Percentiles rank a stretch among this genome's conserved stretches.
Conservation (phyloP, 2,888 invertebrate genomes). For the Choreutis nemorana region DNA sequence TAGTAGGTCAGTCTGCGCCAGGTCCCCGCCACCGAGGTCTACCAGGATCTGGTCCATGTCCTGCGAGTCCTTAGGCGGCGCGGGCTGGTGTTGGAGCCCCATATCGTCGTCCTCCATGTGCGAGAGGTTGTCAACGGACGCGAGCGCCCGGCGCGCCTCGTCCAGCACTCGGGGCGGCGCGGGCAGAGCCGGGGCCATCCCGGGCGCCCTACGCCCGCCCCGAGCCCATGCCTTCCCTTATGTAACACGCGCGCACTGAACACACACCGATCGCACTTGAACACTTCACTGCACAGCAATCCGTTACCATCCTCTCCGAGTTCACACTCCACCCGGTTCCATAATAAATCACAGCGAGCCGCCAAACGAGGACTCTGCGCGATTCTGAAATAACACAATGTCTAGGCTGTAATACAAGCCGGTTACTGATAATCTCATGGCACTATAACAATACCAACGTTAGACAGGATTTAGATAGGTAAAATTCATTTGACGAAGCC, state of each 20-base stretch:
- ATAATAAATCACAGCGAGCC: constrained; percentile 26
- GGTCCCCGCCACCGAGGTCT: constrained; percentile 65
- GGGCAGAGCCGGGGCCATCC: constrained; percentile 95
- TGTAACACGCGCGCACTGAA: constrained; percentile 36
- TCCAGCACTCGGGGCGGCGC: constrained; percentile 63
- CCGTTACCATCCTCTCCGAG: constrained; percentile 17
- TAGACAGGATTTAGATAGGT: constrained; percentile 14
- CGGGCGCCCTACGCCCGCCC: constrained; percentile 69
- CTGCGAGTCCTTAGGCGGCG: constrained; percentile 64
- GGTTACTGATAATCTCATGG: constrained; percentile 30
- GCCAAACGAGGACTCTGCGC: constrained; percentile 34
- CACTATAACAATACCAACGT: too few relatives aligned
- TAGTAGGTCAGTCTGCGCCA: constrained; percentile 72
- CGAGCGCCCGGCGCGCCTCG: constrained; percentile 48
- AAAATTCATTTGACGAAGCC: constrained; percentile 20
- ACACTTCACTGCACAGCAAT: constrained; percentile 34
- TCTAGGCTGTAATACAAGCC: constrained; percentile 40
- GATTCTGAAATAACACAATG: constrained; percentile 52
- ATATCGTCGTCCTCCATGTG: constrained; percentile 69
- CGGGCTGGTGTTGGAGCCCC: constrained; percentile 63
- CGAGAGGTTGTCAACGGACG: constrained; percentile 61
- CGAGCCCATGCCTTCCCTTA: constrained; percentile 46
- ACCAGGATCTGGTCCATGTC: constrained; percentile 75
- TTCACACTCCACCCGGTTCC: constrained; percentile 51
- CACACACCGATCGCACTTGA: constrained; percentile 28